Evolutionary conservation across 2,888 invertebrate genomes (phyloP), one percentile per base, ranked within the genome.

Genomic region (Limnephilus marmoratus): DNA sequence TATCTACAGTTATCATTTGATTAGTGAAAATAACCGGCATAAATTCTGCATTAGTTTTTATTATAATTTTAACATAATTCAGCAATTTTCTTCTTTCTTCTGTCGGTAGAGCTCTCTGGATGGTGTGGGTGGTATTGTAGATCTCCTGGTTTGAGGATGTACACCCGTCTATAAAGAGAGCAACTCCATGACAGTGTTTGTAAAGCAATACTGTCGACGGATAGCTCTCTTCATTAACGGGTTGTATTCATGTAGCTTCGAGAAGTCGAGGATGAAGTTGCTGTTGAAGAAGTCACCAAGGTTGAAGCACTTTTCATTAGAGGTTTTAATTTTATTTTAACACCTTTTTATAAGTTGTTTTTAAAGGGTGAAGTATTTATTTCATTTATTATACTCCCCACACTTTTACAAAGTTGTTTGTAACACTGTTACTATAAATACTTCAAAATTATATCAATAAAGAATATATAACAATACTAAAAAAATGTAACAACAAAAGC

Each of bases 141-240:
- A 15, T 29, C 53, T 29, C 11, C 31, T 0, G 29, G 34, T 85
- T 82, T 97, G 94, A 95, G 97, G 95, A 95, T 95, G 96, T 96
- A 96, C 97, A 97, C 97, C 97, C 97, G 97, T 97, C 98, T 98
- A 98, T 99, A 99, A 99, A 99, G 99, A 99, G 99, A 99, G 99
- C 99, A 99, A 99, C 98, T 99, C 99, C 99, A 99, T 99, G 99
- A 99, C 99, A 99, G 99, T 99, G 97, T 97, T 97, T 97, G 96
- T 96, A 96, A 96, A 96, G 97, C 98, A 98, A 97, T 98, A 99
- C 99, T 99, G 99, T 99, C 99, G 98, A 99, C 98, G 99, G 99
- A 99, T 99, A 98, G 99, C 99, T 99, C 99, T 99, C 99, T 99
- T 99, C 97, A 98, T 98, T 97, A 97, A 97, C 97, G 97, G 97